Percentiles rank a stretch among this genome's conserved stretches.
These are phyloP conservation scores for Zaprionus lineosus DNA, from an alignment of 2,888 invertebrate genomes.

Conservation along the genomic window DNA sequence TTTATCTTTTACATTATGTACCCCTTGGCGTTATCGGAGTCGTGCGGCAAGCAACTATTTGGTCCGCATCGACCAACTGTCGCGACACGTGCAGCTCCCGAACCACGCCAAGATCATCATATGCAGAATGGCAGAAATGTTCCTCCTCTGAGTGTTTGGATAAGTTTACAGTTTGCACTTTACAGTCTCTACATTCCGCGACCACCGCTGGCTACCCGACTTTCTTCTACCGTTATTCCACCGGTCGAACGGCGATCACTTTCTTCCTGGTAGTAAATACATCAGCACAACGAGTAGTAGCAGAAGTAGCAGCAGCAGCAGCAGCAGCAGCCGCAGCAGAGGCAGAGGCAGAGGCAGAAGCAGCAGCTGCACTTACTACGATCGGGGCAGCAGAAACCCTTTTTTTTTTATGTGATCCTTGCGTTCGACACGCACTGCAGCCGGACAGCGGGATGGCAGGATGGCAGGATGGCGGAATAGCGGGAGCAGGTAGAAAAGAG, in stretches of 20 bases:
- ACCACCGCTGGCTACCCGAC: conserved; percentile 16
- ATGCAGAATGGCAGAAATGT: background rate
- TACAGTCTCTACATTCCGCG: no score
- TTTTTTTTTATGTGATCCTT: conserved; percentile 23
- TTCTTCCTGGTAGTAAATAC: conserved; percentile 39
- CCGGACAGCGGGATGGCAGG: background rate
- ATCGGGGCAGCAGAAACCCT: conserved; percentile 43
- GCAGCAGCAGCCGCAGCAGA: conserved; percentile 38
- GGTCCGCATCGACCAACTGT: conserved; percentile 40
- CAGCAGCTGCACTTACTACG: conserved; percentile 41
- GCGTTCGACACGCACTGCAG: conserved; percentile 36
- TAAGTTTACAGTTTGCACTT: conserved; percentile 4
- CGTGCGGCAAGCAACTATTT: no score
- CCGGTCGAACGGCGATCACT: conserved; percentile 39
- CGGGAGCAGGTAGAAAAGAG: conserved; percentile 18
- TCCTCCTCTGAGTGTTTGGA: no score
- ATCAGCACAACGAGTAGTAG: no score
- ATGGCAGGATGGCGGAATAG: background rate
- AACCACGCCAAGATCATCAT: background rate
- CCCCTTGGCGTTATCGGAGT: no score
- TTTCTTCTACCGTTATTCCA: conserved; percentile 48
- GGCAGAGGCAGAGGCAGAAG: conserved; percentile 14
- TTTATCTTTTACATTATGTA: no score
- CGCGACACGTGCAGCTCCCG: conserved; percentile 30
- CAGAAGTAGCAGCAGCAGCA: conserved; percentile 6